Conservation (phyloP, 2,888 invertebrate species). For the Drosophila yooni region DNA sequence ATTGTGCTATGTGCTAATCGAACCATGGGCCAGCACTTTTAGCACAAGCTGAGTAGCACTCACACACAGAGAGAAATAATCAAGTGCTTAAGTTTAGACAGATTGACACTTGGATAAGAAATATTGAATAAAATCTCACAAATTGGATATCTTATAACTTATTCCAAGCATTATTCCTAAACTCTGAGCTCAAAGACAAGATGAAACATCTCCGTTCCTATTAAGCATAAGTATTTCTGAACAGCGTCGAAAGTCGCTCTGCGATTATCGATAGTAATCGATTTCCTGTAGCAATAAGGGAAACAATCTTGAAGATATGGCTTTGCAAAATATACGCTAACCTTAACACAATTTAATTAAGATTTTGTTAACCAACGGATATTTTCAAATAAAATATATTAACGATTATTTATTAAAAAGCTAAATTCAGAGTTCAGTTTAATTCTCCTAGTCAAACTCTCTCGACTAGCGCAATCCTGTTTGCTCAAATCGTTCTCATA, state of each 20-base stretch:
- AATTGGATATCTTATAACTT: neutral
- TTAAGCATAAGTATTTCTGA: neutral
- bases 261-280: too few relatives aligned
- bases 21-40: constrained; percentile 8
- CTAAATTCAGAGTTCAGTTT: neutral
- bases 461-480: neutral
- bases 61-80: neutral
- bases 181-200: neutral
- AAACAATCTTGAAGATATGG: too few relatives aligned
- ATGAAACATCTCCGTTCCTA: neutral
- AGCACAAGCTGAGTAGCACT: constrained; percentile 19
- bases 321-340: too few relatives aligned
- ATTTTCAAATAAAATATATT: neutral
- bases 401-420: neutral
- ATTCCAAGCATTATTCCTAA: neutral
- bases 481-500: neutral
- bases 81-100: neutral
- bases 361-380: neutral
- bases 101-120: neutral
- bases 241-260: neutral
- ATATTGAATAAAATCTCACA: neutral
- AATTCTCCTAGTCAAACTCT: neutral
- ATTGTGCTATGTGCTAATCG: constrained; percentile 6
- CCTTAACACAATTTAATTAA: neutral
- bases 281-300: too few relatives aligned